These are phyloP conservation scores for Caenorhabditis sp. DNA, from an alignment of 2,888 invertebrate species.

Conservation along the genomic window DNA sequence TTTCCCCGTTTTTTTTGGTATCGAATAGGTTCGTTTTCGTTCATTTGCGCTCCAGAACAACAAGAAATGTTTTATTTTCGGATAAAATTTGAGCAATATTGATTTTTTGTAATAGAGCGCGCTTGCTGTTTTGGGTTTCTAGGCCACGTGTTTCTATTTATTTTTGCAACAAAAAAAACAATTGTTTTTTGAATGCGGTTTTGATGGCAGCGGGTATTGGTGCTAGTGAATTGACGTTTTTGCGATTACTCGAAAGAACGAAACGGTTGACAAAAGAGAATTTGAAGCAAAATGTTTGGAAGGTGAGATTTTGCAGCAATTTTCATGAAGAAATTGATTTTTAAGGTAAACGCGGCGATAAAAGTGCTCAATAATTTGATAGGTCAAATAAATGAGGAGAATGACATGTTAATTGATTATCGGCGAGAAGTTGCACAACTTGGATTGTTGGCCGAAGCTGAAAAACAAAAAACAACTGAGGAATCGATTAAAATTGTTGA, in stretches of 20 bases:
- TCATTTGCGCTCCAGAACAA: background rate
- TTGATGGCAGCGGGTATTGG: constrained; percentile 15
- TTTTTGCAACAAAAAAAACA: too few species aligned
- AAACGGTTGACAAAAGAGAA: constrained; percentile 54
- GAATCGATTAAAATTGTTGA: constrained; percentile 33
- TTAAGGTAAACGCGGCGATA: constrained; percentile 33
- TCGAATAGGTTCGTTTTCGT: background rate
- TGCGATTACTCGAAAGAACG: constrained; percentile 59
- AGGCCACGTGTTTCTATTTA: constrained; percentile 17
- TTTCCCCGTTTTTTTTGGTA: background rate
- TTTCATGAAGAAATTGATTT: background rate
- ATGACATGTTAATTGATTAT: constrained; percentile 37
- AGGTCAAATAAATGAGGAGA: constrained; percentile 25
- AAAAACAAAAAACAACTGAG: constrained; percentile 29
- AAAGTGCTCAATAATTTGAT: constrained; percentile 39
- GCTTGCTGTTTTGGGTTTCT: constrained; percentile 17
- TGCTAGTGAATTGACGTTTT: constrained; percentile 53
- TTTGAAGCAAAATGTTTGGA: constrained; percentile 38
- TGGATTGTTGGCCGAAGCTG: constrained; percentile 53
- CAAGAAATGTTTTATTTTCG: background rate
- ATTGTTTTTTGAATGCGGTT: background rate
- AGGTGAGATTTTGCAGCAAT: constrained; percentile 4
- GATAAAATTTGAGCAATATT: background rate
- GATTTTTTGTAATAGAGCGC: constrained; percentile 17
- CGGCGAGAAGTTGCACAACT: constrained; percentile 51